Percentiles rank a stretch among this genome's conserved stretches.
phyloP scores from a whole-genome alignment of 2,113 vertebrate species.

The Sphyrna mokarran region DNA sequence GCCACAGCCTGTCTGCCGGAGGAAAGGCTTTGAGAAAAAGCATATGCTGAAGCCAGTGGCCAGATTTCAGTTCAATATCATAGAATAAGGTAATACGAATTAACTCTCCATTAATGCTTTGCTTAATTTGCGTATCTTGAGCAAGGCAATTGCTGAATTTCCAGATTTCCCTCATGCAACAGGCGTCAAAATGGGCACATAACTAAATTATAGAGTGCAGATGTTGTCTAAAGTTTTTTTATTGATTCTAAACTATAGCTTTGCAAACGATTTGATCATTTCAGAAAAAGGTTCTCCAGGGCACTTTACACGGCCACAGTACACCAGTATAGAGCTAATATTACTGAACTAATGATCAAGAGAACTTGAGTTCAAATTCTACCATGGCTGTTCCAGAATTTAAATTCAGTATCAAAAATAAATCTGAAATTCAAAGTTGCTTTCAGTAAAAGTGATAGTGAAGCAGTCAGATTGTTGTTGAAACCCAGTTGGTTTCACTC shows the following conservation, averaged over 20 bases:
- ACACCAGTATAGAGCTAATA: not conserved
- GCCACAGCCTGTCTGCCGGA: not conserved
- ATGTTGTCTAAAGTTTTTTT: not conserved
- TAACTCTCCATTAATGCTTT: not conserved
- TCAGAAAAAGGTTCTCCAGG: not conserved
- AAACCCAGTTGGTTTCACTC: not conserved
- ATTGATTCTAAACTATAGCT: not conserved
- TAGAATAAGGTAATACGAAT: not conserved
- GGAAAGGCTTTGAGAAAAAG: not conserved
- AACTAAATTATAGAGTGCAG: not conserved
- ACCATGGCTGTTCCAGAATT: not conserved
- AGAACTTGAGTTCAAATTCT: not conserved
- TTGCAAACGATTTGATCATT: not conserved
- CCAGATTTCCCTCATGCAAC: not conserved
- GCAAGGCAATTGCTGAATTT: not conserved
- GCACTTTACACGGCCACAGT: not conserved
- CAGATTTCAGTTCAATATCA: not conserved
- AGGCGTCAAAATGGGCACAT: not conserved
- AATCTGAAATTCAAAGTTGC: not conserved
- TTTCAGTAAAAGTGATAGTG: not conserved
- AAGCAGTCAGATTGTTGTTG: not conserved
- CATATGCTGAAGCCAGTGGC: not conserved
- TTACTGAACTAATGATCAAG: not conserved
- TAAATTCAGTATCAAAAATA: not conserved
- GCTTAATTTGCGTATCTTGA: not conserved